These are phyloP conservation scores for Brachirus orientalis DNA, from an alignment of 2,113 vertebrate genomes.

Conservation along the genomic window DNA sequence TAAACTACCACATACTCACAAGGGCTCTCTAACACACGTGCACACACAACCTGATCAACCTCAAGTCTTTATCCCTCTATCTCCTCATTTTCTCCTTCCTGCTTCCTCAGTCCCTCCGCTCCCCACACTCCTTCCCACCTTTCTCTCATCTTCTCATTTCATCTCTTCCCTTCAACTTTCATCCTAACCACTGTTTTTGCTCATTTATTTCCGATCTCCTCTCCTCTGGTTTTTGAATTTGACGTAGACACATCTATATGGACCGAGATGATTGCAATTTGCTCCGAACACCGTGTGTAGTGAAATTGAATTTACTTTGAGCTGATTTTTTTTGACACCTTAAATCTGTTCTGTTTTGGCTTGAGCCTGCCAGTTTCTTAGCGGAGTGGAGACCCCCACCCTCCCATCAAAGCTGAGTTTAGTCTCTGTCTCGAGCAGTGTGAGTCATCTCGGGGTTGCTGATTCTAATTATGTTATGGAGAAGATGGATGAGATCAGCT, in stretches of 20 bases:
- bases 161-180: constrained; percentile 30
- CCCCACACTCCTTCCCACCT: constrained; percentile 33
- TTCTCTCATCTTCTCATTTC: constrained; percentile 47
- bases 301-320: constrained; percentile 77
- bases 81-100: constrained; percentile 67
- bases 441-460: constrained; percentile 79
- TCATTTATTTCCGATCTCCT: constrained; percentile 9
- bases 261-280: constrained; percentile 68
- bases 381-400: constrained; percentile 74
- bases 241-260: constrained; percentile 60
- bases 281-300: constrained; percentile 63
- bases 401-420: constrained; percentile 75
- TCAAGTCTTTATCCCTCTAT: constrained; percentile 56
- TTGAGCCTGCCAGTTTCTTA: constrained; percentile 69
- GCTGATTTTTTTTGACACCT: constrained; percentile 77
- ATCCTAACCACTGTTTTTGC: constrained; percentile 26
- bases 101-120: constrained; percentile 39
- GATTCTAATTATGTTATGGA: constrained; percentile 81
- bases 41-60: constrained; percentile 46
- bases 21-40: constrained; percentile 25
- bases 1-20: constrained; percentile 69
- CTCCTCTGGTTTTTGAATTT: constrained; percentile 32
- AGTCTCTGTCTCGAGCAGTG: constrained; percentile 72
- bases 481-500: constrained; percentile 79
- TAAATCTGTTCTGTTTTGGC: constrained; percentile 78